Conservation (phyloP, 1,140 invertebrate species). For the Platyscapa corneri region DNA sequence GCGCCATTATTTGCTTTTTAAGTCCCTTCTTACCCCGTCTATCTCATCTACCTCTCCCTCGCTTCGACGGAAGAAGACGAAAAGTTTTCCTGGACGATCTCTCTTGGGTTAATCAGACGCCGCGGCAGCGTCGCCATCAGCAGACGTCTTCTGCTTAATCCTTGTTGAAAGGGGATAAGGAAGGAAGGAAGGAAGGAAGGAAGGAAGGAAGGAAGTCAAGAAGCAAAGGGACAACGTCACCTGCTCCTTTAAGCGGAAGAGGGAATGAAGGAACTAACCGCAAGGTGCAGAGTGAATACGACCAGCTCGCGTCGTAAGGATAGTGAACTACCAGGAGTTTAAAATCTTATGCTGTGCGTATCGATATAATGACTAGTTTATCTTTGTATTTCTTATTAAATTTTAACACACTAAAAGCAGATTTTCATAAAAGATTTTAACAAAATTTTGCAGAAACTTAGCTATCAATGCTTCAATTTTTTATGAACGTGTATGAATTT, state of each 20-base stretch:
- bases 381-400: not conserved
- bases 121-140: not conserved
- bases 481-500: too few species aligned
- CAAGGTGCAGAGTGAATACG: not conserved
- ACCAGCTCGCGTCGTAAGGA: not conserved
- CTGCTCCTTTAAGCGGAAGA: not conserved
- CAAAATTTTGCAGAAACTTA: too few species aligned
- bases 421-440: too few species aligned
- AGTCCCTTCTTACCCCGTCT: conserved; percentile 3
- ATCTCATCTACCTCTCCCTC: not conserved
- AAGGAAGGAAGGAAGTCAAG: not conserved
- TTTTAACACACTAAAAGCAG: not conserved
- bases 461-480: too few species aligned
- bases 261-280: not conserved
- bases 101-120: conserved; percentile 39
- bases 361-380: not conserved
- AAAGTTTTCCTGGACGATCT: conserved; percentile 32
- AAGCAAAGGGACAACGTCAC: conserved; percentile 1
- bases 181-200: conserved; percentile 4
- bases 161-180: conserved; percentile 29
- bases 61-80: not conserved
- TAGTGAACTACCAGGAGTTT: not conserved
- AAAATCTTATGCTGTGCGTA: not conserved
- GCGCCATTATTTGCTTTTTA: conserved; percentile 46
- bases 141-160: conserved; percentile 15